phyloP scores from a whole-genome alignment of 2,113 vertebrate genomes.

The Diphyllodes magnificus region DNA sequence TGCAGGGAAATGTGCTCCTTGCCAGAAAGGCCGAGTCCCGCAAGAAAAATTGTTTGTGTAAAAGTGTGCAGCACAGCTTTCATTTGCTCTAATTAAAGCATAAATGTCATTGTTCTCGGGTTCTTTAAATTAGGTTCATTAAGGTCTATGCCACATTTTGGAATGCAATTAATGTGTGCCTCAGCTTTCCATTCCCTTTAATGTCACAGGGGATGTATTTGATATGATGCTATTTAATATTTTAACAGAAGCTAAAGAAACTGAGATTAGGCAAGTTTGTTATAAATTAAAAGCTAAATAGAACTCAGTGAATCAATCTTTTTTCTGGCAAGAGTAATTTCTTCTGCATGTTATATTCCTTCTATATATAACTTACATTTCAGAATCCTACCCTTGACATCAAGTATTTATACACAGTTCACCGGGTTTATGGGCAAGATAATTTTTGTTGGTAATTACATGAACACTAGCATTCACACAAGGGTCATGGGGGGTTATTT shows the following conservation, averaged over 20 bases:
- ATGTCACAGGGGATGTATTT: background rate
- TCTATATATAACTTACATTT: background rate
- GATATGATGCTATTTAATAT: slow-evolving; percentile 25
- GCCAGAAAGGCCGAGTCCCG: background rate
- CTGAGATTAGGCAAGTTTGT: background rate
- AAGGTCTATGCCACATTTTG: background rate
- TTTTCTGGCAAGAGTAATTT: background rate
- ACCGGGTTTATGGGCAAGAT: background rate
- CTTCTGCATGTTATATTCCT: background rate
- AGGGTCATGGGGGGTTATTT: background rate
- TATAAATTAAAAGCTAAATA: slow-evolving; percentile 34
- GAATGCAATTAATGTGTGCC: background rate
- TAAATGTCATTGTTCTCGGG: background rate
- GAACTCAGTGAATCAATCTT: background rate
- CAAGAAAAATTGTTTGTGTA: background rate
- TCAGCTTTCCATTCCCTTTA: slow-evolving; percentile 20
- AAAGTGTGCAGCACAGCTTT: background rate
- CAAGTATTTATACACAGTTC: background rate
- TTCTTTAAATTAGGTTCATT: slow-evolving; percentile 16
- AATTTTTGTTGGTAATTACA: background rate
- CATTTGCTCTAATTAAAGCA: slow-evolving; percentile 29
- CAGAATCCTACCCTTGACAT: background rate
- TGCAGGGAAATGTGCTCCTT: background rate
- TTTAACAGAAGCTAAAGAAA: slow-evolving; percentile 10
- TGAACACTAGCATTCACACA: background rate